Conservation (phyloP, 2,888 invertebrate genomes). For the Brachyptera putata region DNA sequence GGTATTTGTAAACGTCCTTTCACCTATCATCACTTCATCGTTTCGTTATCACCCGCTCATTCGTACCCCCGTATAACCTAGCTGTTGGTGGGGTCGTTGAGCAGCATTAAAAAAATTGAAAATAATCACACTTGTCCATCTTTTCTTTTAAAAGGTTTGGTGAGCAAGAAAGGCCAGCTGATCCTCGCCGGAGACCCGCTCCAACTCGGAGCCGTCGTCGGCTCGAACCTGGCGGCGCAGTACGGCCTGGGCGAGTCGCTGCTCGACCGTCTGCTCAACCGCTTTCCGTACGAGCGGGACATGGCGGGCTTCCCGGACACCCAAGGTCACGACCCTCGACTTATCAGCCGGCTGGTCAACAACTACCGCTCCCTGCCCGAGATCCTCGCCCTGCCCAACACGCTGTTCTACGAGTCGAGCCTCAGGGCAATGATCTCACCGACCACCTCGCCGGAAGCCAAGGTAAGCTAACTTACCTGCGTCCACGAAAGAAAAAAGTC, state of each 20-base stretch:
- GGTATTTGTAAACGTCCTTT: no score
- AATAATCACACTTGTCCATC: no score
- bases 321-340: conserved; percentile 68
- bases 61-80: no score
- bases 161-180: conserved; percentile 42
- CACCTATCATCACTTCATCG: no score
- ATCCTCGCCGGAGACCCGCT: conserved; percentile 73
- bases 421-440: conserved; percentile 54
- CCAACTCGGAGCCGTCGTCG: conserved; percentile 82
- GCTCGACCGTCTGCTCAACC: conserved; percentile 49
- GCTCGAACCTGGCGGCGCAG: conserved; percentile 58
- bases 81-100: no score
- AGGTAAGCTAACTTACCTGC: no score
- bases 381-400: conserved; percentile 70
- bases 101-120: no score
- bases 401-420: conserved; percentile 79
- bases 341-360: conserved; percentile 78
- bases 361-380: conserved; percentile 82
- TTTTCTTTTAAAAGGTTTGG: no score
- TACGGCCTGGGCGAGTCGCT: conserved; percentile 71
- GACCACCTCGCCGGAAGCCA: neutral
- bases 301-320: conserved; percentile 53
- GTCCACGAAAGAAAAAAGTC: no score
- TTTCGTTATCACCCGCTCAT: no score
- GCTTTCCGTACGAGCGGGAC: conserved; percentile 63